A percentile compares a stretch with the other conserved stretches of the same genome.
Evolutionary conservation across 2,797 vertebrate species (phyloP).

Genomic region (Okamejei kenojei): DNA sequence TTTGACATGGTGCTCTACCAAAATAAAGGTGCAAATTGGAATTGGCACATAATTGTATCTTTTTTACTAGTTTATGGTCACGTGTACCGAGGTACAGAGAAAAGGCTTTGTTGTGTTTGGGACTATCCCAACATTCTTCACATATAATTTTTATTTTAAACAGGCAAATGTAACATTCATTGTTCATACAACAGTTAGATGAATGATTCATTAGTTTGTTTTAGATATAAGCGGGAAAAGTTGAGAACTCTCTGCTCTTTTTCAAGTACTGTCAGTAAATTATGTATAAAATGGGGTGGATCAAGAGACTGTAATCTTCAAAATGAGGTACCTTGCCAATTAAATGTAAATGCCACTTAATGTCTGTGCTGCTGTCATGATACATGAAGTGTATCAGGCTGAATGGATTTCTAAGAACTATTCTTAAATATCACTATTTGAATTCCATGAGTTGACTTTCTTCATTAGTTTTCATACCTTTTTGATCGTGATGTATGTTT

Average conservation of each 20-base stretch:
- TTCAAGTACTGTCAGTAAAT: neutral
- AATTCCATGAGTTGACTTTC: neutral
- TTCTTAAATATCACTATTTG: neutral
- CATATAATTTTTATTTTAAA: neutral
- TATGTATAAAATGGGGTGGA: neutral
- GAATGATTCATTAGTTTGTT: neutral
- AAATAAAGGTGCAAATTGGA: neutral
- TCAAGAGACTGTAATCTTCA: neutral
- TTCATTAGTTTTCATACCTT: neutral
- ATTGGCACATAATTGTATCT: neutral
- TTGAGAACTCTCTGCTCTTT: neutral
- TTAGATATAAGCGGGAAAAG: neutral
- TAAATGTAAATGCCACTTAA: neutral
- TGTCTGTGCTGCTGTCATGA: neutral
- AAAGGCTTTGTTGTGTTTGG: neutral
- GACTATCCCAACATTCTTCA: neutral
- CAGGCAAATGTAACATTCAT: neutral
- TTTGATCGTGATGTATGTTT: neutral
- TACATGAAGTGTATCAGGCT: neutral
- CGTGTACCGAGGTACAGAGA: too few species aligned
- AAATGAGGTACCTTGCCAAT: neutral
- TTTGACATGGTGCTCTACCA: neutral
- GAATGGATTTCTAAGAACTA: neutral
- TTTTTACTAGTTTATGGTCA: too few species aligned
- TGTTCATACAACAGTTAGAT: neutral